phyloP scores from a whole-genome alignment of 2,113 vertebrate genomes.

The Helogale parvula region DNA sequence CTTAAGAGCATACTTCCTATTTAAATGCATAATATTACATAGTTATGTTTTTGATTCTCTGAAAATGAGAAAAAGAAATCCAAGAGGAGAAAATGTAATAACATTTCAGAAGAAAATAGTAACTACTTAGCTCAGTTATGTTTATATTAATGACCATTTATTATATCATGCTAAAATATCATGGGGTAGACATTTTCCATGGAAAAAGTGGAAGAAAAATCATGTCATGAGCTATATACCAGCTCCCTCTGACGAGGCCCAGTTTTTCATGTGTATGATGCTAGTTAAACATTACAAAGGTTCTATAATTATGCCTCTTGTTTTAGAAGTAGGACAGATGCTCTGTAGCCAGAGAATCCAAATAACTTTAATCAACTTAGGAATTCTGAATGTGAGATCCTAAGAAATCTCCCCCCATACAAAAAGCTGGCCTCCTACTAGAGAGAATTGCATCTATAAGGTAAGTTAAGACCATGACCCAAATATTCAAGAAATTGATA shows the following conservation, averaged over 20 bases:
- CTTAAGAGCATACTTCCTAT: background rate
- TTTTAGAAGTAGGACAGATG: background rate
- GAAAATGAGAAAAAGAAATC: background rate
- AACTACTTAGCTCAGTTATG: background rate
- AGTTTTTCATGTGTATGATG: background rate
- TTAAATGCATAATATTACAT: background rate
- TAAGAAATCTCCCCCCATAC: background rate
- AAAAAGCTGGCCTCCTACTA: background rate
- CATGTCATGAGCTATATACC: background rate
- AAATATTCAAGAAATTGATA: background rate
- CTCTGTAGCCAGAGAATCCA: background rate
- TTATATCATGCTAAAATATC: background rate
- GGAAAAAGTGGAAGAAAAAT: background rate
- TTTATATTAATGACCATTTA: background rate
- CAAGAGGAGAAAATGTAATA: background rate
- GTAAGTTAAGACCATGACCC: background rate
- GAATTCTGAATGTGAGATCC: background rate
- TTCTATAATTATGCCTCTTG: background rate
- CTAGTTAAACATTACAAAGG: background rate
- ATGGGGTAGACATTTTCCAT: background rate
- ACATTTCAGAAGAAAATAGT: slow-evolving; percentile 15
- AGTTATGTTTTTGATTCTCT: background rate
- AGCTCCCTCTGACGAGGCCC: background rate
- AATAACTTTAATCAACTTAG: background rate
- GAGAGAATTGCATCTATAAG: background rate